Evolutionary conservation across 1,140 invertebrate genomes (phyloP).

Genomic region (Cyphomyrmex costatus): DNA sequence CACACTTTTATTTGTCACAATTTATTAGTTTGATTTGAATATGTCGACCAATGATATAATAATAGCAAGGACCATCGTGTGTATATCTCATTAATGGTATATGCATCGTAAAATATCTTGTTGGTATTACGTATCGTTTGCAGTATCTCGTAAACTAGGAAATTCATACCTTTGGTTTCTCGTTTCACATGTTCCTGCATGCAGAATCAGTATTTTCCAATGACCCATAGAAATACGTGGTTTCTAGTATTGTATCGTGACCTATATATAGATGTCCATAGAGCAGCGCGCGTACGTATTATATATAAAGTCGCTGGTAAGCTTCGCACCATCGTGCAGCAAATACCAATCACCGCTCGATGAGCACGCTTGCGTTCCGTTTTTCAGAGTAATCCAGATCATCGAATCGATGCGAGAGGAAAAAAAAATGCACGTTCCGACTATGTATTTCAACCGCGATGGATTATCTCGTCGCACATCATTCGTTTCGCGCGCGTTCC

Average conservation of each 20-base stretch:
- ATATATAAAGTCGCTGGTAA: conserved; percentile 43
- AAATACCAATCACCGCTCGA: conserved; percentile 32
- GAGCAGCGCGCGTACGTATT: conserved; percentile 14
- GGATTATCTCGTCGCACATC: conserved; percentile 49
- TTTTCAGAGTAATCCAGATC: conserved; percentile 51
- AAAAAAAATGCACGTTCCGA: conserved; percentile 2
- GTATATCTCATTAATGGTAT: conserved; percentile 6
- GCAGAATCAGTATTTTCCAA: conserved; percentile 43
- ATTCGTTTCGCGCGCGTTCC: conserved; percentile 47
- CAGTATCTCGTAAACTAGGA: conserved; percentile 35
- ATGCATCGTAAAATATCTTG: not conserved
- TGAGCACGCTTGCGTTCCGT: conserved; percentile 38
- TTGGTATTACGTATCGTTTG: conserved; percentile 6
- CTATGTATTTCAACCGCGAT: conserved; percentile 16
- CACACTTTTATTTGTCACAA: not conserved
- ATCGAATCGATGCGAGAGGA: conserved; percentile 36
- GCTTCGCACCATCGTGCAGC: conserved; percentile 39
- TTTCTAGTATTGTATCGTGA: conserved; percentile 1
- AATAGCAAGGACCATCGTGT: not conserved
- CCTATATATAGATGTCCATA: conserved; percentile 23
- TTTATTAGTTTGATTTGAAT: not conserved
- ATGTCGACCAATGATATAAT: not conserved
- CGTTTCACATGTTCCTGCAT: conserved; percentile 16
- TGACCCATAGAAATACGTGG: conserved; percentile 48
- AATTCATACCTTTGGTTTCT: conserved; percentile 35